phyloP scores from a whole-genome alignment of 2,797 vertebrate genomes.

The Valencia hispanica region DNA sequence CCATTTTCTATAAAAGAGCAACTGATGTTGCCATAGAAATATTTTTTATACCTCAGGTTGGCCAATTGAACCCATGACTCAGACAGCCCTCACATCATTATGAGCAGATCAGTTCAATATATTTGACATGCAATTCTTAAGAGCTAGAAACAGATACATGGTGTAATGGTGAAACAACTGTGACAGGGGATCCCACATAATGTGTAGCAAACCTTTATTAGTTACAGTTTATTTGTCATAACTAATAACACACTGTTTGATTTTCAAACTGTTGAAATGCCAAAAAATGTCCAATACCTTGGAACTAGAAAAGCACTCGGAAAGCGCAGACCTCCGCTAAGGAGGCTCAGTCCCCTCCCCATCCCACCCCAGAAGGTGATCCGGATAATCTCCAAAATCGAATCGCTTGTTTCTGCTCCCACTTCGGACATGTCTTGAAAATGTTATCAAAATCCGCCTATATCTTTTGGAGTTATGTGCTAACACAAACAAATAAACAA shows the following conservation, averaged over 20 bases:
- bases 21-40: constrained; percentile 38
- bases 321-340: no score
- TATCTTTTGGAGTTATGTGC: no score
- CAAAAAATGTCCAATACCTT: background rate
- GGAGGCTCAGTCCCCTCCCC: no score
- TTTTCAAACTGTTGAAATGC: background rate
- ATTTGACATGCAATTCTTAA: constrained; percentile 20
- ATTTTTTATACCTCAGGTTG: constrained; percentile 1
- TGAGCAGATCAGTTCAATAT: constrained; percentile 39
- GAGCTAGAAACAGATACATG: background rate
- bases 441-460: no score
- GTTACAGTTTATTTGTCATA: background rate
- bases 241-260: no score
- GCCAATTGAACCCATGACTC: constrained; percentile 37
- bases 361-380: no score
- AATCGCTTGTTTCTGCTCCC: no score
- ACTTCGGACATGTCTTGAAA: no score
- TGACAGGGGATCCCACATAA: background rate
- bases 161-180: background rate
- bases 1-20: constrained; percentile 6
- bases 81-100: constrained; percentile 56
- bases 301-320: no score
- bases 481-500: no score
- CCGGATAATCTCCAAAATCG: no score
- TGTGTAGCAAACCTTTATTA: background rate